Conservation (phyloP, 1,140 invertebrate species). For the Apis laboriosa region DNA sequence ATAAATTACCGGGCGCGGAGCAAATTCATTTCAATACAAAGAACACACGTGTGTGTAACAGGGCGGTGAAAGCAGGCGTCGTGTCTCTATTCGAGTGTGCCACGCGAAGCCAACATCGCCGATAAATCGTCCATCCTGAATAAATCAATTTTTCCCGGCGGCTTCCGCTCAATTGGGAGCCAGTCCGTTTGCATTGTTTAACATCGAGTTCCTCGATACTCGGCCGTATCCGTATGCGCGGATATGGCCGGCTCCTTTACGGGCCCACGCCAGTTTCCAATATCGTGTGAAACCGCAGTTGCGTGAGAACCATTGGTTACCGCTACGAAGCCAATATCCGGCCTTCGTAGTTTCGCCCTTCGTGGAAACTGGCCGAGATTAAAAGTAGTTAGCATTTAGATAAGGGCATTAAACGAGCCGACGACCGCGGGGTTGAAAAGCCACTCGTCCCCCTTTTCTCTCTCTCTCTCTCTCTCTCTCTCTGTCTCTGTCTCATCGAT, state of each 20-base stretch:
- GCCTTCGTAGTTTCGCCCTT: constrained; percentile 28
- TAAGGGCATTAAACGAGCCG: constrained; percentile 60
- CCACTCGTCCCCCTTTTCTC: too few species aligned
- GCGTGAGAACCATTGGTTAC: constrained; percentile 50
- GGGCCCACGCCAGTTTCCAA: constrained; percentile 24
- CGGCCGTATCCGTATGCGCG: neutral
- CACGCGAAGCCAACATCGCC: neutral
- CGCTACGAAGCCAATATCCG: constrained; percentile 53
- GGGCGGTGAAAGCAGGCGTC: neutral
- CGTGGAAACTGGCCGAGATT: constrained; percentile 44
- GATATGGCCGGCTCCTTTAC: constrained; percentile 17
- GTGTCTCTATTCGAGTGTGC: neutral
- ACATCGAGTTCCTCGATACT: constrained; percentile 30
- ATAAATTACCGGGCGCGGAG: neutral
- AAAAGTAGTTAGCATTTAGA: constrained; percentile 68
- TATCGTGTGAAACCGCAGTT: constrained; percentile 40
- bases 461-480: neutral
- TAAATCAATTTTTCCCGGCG: constrained; percentile 46
- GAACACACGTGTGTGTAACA: neutral
- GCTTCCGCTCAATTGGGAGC: constrained; percentile 32
- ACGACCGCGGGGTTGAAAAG: neutral
- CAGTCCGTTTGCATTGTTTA: constrained; percentile 47
- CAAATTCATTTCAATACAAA: neutral
- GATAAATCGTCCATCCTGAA: constrained; percentile 38
- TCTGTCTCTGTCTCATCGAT: neutral